Percentiles rank a stretch among this genome's conserved stretches.
phyloP scores from a whole-genome alignment of 2,113 vertebrate species.

The Garra rufa region DNA sequence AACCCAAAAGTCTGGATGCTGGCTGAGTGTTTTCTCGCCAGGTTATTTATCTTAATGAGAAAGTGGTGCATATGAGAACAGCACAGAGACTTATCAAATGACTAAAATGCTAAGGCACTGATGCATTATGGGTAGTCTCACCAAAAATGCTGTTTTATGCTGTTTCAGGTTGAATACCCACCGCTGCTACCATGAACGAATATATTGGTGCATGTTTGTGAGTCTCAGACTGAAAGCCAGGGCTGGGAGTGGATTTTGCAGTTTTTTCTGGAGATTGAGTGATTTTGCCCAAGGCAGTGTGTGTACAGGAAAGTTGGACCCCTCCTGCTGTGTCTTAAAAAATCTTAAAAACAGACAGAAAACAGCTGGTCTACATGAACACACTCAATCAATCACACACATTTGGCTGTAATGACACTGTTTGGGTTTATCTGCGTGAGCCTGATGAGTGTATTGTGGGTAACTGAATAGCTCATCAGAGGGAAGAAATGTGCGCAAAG shows the following conservation, averaged over 20 bases:
- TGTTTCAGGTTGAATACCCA: slow-evolving; percentile 2
- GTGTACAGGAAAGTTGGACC: not conserved
- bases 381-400: slow-evolving; percentile 36
- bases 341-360: not conserved
- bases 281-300: slow-evolving; percentile 20
- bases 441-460: slow-evolving; percentile 38
- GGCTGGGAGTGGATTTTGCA: slow-evolving; percentile 9
- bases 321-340: slow-evolving; percentile 3
- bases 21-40: not conserved
- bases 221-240: not conserved
- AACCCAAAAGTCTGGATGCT: not conserved
- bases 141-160: slow-evolving; percentile 28
- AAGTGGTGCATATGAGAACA: not conserved
- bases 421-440: slow-evolving; percentile 29
- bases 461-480: slow-evolving; percentile 42
- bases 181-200: not conserved
- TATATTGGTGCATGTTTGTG: slow-evolving; percentile 14
- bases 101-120: not conserved
- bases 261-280: slow-evolving; percentile 29
- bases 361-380: not conserved
- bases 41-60: slow-evolving; percentile 31
- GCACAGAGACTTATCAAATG: slow-evolving; percentile 11
- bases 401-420: slow-evolving; percentile 30
- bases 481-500: not conserved
- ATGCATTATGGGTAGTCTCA: slow-evolving; percentile 3